Conservation (phyloP, 2,888 invertebrate genomes). For the Byasa hedistus region DNA sequence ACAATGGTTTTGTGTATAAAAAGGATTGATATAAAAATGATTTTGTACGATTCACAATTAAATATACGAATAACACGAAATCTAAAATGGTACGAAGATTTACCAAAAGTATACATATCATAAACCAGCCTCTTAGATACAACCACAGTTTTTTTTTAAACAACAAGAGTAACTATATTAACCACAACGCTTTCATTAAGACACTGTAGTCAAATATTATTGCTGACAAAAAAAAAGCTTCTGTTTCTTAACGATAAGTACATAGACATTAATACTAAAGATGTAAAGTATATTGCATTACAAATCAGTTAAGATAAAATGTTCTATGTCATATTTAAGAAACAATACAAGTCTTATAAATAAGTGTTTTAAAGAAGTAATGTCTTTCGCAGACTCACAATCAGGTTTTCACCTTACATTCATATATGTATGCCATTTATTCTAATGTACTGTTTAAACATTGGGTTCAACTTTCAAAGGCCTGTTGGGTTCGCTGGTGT, state of each 20-base stretch:
- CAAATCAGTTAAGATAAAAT: neutral
- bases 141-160: slow-evolving; percentile 55
- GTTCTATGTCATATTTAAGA: neutral
- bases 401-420: slow-evolving; percentile 7
- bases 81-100: slow-evolving; percentile 45
- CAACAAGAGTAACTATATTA: slow-evolving; percentile 53
- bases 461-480: slow-evolving; percentile 49
- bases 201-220: slow-evolving; percentile 63
- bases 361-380: slow-evolving; percentile 13
- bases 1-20: neutral
- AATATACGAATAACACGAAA: slow-evolving; percentile 1
- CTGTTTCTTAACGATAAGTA: slow-evolving; percentile 17
- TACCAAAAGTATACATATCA: slow-evolving; percentile 42
- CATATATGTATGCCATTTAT: slow-evolving; percentile 20
- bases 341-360: slow-evolving; percentile 13
- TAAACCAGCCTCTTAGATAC: slow-evolving; percentile 65
- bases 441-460: slow-evolving; percentile 31
- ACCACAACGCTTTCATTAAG: slow-evolving; percentile 68
- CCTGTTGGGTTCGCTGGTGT: slow-evolving; percentile 39
- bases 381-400: slow-evolving; percentile 20
- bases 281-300: slow-evolving; percentile 7
- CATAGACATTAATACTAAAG: slow-evolving; percentile 11
- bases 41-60: neutral
- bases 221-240: slow-evolving; percentile 42
- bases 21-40: neutral